Conservation (phyloP, 2,113 vertebrate species). For the Tragelaphus imberbis region DNA sequence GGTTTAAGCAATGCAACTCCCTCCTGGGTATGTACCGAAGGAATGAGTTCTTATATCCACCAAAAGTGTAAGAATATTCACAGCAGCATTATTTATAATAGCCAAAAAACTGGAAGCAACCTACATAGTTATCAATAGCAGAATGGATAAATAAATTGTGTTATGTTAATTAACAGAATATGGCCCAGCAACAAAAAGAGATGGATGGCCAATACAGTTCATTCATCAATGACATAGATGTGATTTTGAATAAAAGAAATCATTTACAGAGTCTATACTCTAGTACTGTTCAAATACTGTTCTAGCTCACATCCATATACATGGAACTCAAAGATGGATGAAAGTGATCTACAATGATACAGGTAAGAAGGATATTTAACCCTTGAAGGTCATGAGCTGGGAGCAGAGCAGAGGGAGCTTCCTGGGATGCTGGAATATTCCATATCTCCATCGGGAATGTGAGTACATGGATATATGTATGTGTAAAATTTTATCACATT, state of each 20-base stretch:
- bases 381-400: neutral
- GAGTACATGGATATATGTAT: neutral
- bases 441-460: neutral
- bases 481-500: neutral
- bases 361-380: neutral
- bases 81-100: neutral
- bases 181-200: neutral
- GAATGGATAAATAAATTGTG: neutral
- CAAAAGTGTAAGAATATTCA: neutral
- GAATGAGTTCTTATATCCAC: neutral
- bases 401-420: neutral
- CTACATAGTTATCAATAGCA: neutral
- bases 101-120: neutral
- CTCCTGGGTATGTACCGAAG: neutral
- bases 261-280: neutral
- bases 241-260: neutral
- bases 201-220: neutral
- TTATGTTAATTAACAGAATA: neutral
- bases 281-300: neutral
- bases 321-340: neutral
- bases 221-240: neutral
- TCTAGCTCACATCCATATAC: neutral
- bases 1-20: neutral
- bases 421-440: neutral
- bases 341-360: neutral